A percentile compares a stretch with the other conserved stretches of the same genome.
Evolutionary conservation across 2,113 vertebrate species (phyloP).

Genomic region (Noturus placidus): DNA sequence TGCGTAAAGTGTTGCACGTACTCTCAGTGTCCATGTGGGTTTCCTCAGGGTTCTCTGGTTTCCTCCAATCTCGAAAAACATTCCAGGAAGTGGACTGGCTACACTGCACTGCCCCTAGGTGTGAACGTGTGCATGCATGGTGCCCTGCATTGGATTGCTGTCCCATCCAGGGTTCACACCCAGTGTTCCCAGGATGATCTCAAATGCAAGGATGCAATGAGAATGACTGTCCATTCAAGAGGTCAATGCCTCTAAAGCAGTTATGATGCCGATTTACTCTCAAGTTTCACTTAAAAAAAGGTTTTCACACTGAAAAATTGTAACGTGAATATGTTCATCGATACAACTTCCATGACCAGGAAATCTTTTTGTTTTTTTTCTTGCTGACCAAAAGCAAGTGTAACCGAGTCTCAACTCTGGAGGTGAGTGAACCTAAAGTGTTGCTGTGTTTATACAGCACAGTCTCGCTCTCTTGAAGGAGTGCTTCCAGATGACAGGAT

Average conservation of each 20-base stretch:
- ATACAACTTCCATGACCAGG: not conserved
- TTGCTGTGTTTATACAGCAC: constrained; percentile 29
- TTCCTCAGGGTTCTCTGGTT: not conserved
- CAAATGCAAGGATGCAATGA: not conserved
- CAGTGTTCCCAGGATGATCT: not conserved
- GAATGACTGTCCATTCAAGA: not conserved
- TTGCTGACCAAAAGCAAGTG: not conserved
- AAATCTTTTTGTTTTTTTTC: not conserved
- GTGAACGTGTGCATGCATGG: not conserved
- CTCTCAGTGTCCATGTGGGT: not conserved
- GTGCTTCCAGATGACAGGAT: constrained; percentile 28
- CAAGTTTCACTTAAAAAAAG: not conserved
- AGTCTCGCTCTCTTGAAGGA: not conserved
- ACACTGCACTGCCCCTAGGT: not conserved
- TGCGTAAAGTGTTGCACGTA: not conserved
- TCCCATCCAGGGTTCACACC: not conserved
- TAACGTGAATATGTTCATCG: not conserved
- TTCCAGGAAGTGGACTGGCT: not conserved
- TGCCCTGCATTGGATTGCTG: not conserved
- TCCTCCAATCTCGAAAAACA: not conserved
- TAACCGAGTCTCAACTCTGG: not conserved
- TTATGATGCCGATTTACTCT: not conserved
- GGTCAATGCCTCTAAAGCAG: not conserved
- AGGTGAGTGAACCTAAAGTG: not conserved
- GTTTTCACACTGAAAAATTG: not conserved